These are phyloP conservation scores for Chydorus sphaericus DNA, from an alignment of 2,888 invertebrate genomes.

Conservation along the genomic window DNA sequence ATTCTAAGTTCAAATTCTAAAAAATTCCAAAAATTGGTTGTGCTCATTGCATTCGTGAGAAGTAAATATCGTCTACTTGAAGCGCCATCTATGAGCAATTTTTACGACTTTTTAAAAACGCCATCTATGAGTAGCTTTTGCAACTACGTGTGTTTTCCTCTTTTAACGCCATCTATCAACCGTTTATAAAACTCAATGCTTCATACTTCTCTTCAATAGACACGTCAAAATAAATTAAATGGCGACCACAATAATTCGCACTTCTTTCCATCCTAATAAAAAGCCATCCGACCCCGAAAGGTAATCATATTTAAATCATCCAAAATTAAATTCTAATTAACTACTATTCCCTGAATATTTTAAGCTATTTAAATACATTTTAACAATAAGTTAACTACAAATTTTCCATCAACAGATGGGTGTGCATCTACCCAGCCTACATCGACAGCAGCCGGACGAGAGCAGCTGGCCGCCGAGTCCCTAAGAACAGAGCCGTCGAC, in stretches of 20 bases:
- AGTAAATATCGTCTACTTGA: too few species aligned
- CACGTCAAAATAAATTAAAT: too few species aligned
- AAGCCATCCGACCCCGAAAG: slow-evolving; percentile 65
- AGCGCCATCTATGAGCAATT: too few species aligned
- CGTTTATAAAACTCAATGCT: too few species aligned
- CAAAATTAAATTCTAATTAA: slow-evolving; percentile 9
- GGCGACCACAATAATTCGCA: background rate
- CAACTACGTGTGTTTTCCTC: too few species aligned
- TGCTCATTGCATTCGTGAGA: too few species aligned
- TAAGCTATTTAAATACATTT: slow-evolving; percentile 3
- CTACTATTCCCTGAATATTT: background rate
- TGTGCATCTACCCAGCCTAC: slow-evolving; percentile 93
- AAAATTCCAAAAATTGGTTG: too few species aligned
- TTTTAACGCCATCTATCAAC: too few species aligned
- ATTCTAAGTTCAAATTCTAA: too few species aligned
- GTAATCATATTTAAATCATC: slow-evolving; percentile 36
- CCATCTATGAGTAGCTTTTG: too few species aligned
- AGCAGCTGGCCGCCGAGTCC: slow-evolving; percentile 71
- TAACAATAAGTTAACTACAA: slow-evolving; percentile 1
- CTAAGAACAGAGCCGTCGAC: slow-evolving; percentile 76
- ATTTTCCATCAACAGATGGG: slow-evolving; percentile 51
- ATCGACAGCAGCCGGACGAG: slow-evolving; percentile 83
- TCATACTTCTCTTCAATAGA: too few species aligned
- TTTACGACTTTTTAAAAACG: too few species aligned
- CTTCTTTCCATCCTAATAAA: slow-evolving; percentile 43